Percentiles rank a stretch among this genome's conserved stretches.
Conservation (phyloP, 1,140 invertebrate species). For the Ceratoteleas bidentatus region DNA sequence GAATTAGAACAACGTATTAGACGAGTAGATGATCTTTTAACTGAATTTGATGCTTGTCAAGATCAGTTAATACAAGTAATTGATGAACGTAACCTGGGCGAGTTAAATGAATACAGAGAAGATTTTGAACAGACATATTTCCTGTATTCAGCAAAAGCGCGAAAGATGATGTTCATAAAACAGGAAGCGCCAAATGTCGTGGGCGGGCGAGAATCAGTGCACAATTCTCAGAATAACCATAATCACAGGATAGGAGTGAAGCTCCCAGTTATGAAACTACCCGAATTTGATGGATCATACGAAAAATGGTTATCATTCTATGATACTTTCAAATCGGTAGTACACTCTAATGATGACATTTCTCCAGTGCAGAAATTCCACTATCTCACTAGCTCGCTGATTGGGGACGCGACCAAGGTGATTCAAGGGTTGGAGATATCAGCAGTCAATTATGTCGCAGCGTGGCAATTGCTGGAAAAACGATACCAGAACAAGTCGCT, state of each 20-base stretch:
- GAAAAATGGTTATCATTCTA: slow-evolving; percentile 41
- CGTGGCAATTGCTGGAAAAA: slow-evolving; percentile 59
- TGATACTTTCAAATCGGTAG: slow-evolving; percentile 36
- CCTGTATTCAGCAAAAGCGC: slow-evolving; percentile 8
- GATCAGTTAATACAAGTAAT: neutral
- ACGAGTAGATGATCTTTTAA: slow-evolving; percentile 1
- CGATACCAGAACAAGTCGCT: slow-evolving; percentile 67
- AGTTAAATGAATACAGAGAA: neutral
- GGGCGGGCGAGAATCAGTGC: neutral
- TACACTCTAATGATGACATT: slow-evolving; percentile 38
- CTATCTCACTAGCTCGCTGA: slow-evolving; percentile 31
- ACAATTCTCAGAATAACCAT: neutral
- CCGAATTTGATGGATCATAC: slow-evolving; percentile 41
- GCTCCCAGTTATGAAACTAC: slow-evolving; percentile 39
- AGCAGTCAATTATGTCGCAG: slow-evolving; percentile 62
- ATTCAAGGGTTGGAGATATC: slow-evolving; percentile 57
- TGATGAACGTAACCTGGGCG: neutral
- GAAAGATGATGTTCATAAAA: no score
- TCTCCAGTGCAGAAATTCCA: slow-evolving; percentile 40
- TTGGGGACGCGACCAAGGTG: slow-evolving; percentile 20
- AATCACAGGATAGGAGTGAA: slow-evolving; percentile 2
- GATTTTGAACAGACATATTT: slow-evolving; percentile 14
- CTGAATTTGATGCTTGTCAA: slow-evolving; percentile 15
- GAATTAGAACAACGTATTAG: slow-evolving; percentile 12
- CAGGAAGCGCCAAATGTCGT: neutral